phyloP scores from a whole-genome alignment of 2,113 vertebrate genomes.

The Mesembrinibis cayennensis region DNA sequence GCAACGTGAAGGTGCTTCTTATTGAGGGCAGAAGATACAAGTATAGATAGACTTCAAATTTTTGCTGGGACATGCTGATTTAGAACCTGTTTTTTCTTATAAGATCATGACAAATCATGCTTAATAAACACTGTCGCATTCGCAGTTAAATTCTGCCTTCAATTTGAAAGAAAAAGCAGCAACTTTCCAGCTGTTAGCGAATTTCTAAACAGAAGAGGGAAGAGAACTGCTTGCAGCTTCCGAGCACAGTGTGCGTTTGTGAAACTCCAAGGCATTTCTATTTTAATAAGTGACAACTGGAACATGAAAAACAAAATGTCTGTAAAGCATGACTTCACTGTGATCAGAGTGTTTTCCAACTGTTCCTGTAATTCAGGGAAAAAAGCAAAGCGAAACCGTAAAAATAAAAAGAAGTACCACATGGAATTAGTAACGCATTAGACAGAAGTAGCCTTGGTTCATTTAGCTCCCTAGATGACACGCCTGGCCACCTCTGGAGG shows the following conservation, averaged over 20 bases:
- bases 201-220: neutral
- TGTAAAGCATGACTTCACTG: neutral
- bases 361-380: neutral
- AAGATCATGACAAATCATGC: neutral
- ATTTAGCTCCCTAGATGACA: neutral
- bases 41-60: neutral
- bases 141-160: neutral
- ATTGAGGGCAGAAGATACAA: neutral
- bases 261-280: neutral
- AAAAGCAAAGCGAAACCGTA: neutral
- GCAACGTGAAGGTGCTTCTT: neutral
- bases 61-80: neutral
- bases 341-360: neutral
- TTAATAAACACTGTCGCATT: neutral
- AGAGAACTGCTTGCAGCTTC: neutral
- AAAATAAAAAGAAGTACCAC: rapidly evolving
- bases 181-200: neutral
- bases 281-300: neutral
- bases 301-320: neutral
- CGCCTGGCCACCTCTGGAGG: neutral
- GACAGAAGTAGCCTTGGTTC: neutral
- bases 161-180: neutral
- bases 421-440: rapidly evolving
- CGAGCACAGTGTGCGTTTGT: rapidly evolving
- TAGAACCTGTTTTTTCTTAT: neutral